Conservation (phyloP, 2,797 vertebrate species). For the Holocentrus rufus region DNA sequence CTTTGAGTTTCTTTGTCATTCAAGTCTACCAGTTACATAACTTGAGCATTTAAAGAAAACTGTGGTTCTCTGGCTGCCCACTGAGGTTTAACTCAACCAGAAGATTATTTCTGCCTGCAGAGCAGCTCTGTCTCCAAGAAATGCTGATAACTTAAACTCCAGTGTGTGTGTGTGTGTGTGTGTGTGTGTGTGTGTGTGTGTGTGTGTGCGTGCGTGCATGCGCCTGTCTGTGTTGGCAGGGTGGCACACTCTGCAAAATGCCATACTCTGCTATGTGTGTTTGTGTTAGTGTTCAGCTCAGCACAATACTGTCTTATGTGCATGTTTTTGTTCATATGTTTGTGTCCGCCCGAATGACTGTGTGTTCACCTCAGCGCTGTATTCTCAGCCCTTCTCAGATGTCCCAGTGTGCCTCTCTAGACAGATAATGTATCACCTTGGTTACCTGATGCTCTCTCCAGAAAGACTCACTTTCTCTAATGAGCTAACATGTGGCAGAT, state of each 20-base stretch:
- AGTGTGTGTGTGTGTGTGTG: background rate
- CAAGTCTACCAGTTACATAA: no score
- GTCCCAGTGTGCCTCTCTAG: constrained; percentile 15
- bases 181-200: background rate
- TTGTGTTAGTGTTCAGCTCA: background rate
- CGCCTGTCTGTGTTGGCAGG: no score
- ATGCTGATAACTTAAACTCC: no score
- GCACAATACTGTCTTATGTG: background rate
- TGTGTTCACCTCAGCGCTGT: constrained; percentile 1
- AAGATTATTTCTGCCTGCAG: no score
- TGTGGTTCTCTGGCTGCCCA: no score
- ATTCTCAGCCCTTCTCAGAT: background rate
- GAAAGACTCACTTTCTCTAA: constrained; percentile 61
- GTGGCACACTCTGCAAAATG: no score
- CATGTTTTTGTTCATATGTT: background rate
- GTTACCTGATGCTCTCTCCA: constrained; percentile 61
- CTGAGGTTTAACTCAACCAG: no score
- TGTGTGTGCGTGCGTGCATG: background rate
- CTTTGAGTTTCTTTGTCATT: no score
- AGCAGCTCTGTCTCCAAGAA: no score
- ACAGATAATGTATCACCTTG: constrained; percentile 56
- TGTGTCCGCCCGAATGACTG: background rate
- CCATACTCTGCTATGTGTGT: background rate
- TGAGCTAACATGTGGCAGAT: constrained; percentile 62
- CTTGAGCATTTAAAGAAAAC: no score